Evolutionary conservation across 2,797 vertebrate genomes (phyloP), one percentile per base, ranked within the genome.

Genomic region (Acridotheres tristis): DNA sequence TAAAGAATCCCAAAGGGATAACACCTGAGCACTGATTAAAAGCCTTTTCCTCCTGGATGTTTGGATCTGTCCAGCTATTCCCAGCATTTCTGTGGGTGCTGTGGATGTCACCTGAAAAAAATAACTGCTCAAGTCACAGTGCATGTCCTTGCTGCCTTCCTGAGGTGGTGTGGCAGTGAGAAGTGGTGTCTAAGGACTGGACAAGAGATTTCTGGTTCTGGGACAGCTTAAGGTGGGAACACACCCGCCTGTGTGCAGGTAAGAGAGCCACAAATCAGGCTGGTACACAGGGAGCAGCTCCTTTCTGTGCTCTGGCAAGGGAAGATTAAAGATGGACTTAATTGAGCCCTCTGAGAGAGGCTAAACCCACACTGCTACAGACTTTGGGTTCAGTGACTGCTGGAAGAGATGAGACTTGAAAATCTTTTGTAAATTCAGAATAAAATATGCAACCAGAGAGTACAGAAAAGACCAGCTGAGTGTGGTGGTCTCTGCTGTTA

Each of bases 201-300:
- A 75, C 13, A 29, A 34, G 16, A 61, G 30, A 58, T 40, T 65
- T 45, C 51, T 3, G 6, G 38, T 42, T 81, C 51, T n/a, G n/a
- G 34, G 8, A 34, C 8, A 62, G 54, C 63, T 51, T 14, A 11
- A 40, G 34, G 16, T 4, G 25, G 54, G 63, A 55, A 48, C 23
- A 13, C 8, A 4, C 10, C 2, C 36, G 10, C 36, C 13, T 2
- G 14, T 8, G 36, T 11, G 40, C 17, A 25, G 1, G 0, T 21
- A 11, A 57, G 48, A 40, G 59, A 83, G 48, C 29, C 7, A 7
- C 48, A 74, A 30, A 18, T 34, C 48, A 16, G 0, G 1, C 17
- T 22, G 42, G 11, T 3, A 27, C 26, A 17, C 11, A 20, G 19
- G 34, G 27, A 53, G 23, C 29, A 17, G 36, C 36, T 76, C 22